Percentiles rank a stretch among this genome's conserved stretches.
Conservation (phyloP, 2,888 invertebrate species). For the Hirtodrosophila confusa region DNA sequence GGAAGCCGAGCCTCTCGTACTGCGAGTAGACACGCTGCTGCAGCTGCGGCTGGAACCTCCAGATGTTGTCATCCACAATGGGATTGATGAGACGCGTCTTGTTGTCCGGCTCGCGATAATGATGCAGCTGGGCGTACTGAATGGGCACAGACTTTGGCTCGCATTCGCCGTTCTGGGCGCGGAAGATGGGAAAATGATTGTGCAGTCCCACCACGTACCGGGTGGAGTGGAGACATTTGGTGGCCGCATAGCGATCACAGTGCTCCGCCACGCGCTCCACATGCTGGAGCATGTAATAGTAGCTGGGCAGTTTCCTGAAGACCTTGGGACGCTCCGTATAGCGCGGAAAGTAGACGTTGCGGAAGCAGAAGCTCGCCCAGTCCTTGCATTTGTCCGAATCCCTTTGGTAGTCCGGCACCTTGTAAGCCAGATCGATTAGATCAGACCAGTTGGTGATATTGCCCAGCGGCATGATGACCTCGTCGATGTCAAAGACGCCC, state of each 20-base stretch:
- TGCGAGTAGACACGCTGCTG: slow-evolving; percentile 84
- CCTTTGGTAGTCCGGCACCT: slow-evolving; percentile 84
- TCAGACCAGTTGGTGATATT: slow-evolving; percentile 88
- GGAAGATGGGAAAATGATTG: slow-evolving; percentile 95
- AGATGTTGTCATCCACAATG: slow-evolving; percentile 92
- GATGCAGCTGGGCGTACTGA: slow-evolving; percentile 93
- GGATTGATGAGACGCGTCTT: slow-evolving; percentile 91
- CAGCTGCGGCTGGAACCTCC: slow-evolving; percentile 92
- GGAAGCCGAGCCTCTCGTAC: slow-evolving; percentile 87
- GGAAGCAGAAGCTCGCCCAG: slow-evolving; percentile 89
- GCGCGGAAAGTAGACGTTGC: slow-evolving; percentile 96
- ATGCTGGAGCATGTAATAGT: slow-evolving; percentile 96
- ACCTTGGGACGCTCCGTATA: slow-evolving; percentile 90
- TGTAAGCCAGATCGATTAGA: slow-evolving; percentile 88
- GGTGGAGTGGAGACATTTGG: slow-evolving; percentile 96
- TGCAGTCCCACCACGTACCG: slow-evolving; percentile 93
- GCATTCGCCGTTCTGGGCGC: slow-evolving; percentile 89
- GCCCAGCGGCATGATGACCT: slow-evolving; percentile 95
- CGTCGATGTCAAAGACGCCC: slow-evolving; percentile 95
- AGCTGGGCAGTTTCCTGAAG: slow-evolving; percentile 91
- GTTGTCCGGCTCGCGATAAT: slow-evolving; percentile 94
- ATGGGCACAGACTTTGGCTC: slow-evolving; percentile 92
- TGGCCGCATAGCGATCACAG: slow-evolving; percentile 94
- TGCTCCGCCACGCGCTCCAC: slow-evolving; percentile 93
- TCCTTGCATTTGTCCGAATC: slow-evolving; percentile 63